These are phyloP conservation scores for Styela plicata DNA, from an alignment of 23 tunicate genomes.

Conservation along the genomic window DNA sequence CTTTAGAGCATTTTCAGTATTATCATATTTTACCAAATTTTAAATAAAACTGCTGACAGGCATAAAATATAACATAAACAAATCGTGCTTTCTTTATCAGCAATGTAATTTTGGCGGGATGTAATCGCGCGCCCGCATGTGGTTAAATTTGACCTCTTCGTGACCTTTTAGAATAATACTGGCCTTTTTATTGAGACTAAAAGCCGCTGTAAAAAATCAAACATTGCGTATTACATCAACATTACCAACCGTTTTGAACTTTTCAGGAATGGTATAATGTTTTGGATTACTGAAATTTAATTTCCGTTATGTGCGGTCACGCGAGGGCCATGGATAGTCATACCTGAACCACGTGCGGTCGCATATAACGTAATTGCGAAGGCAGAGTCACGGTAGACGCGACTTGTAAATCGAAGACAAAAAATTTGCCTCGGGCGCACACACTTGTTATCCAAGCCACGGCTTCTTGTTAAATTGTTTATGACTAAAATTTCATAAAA, in stretches of 20 bases:
- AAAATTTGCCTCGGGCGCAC: background rate
- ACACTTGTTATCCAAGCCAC: background rate
- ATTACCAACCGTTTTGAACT: background rate
- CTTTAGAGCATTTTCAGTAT: too few species aligned
- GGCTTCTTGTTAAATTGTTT: background rate
- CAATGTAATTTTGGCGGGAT: background rate
- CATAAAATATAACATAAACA: background rate
- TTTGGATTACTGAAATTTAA: too few species aligned
- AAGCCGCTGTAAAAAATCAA: background rate
- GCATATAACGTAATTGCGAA: too few species aligned
- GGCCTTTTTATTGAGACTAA: background rate
- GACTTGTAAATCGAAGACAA: background rate
- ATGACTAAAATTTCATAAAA: background rate
- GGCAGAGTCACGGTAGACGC: too few species aligned
- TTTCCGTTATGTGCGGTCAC: too few species aligned
- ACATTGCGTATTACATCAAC: background rate
- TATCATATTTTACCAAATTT: too few species aligned
- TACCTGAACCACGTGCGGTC: too few species aligned
- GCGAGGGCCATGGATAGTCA: too few species aligned
- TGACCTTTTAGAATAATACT: background rate
- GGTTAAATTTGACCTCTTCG: background rate
- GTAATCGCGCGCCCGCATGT: background rate
- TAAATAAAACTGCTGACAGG: too few species aligned
- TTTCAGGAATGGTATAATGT: background rate
- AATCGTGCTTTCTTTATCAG: background rate